These are phyloP conservation scores for Symphodus melops DNA, from an alignment of 2,113 vertebrate species.

Conservation along the genomic window DNA sequence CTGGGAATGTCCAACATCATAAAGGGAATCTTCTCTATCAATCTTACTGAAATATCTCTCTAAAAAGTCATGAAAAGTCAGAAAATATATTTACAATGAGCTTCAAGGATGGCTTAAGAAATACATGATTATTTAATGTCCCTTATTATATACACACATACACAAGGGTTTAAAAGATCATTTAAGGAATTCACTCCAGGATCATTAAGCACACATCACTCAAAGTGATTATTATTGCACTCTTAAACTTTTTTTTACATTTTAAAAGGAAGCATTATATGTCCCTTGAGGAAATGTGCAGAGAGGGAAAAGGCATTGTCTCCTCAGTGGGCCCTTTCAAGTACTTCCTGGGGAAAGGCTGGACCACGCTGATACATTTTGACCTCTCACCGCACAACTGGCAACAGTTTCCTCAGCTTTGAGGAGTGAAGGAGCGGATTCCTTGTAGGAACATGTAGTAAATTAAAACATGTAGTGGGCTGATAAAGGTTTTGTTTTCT, in stretches of 20 bases:
- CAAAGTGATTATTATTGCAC: slow-evolving; percentile 51
- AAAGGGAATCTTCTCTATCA: slow-evolving; percentile 23
- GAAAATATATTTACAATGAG: background rate
- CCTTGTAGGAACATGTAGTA: background rate
- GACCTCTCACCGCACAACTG: slow-evolving; percentile 54
- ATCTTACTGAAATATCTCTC: background rate
- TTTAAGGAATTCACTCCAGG: background rate
- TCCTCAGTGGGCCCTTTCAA: slow-evolving; percentile 72
- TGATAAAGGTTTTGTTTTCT: too few relatives aligned
- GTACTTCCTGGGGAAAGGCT: slow-evolving; percentile 84
- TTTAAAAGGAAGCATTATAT: slow-evolving; percentile 69
- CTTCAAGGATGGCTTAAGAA: background rate
- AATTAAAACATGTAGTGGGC: too few relatives aligned
- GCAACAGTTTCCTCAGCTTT: slow-evolving; percentile 55
- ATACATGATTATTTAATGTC: background rate
- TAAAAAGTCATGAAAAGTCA: background rate
- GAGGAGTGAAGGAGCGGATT: slow-evolving; percentile 24
- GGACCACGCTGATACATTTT: slow-evolving; percentile 67
- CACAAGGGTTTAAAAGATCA: background rate
- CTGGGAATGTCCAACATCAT: slow-evolving; percentile 34
- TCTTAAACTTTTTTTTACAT: slow-evolving; percentile 34
- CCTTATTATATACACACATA: background rate
- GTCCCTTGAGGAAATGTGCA: slow-evolving; percentile 66
- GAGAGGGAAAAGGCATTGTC: slow-evolving; percentile 73
- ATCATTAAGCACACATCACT: slow-evolving; percentile 38